Evolutionary conservation across 1,140 invertebrate species (phyloP), one percentile per base, ranked within the genome.

Genomic region (Tetramorium parvispinum): DNA sequence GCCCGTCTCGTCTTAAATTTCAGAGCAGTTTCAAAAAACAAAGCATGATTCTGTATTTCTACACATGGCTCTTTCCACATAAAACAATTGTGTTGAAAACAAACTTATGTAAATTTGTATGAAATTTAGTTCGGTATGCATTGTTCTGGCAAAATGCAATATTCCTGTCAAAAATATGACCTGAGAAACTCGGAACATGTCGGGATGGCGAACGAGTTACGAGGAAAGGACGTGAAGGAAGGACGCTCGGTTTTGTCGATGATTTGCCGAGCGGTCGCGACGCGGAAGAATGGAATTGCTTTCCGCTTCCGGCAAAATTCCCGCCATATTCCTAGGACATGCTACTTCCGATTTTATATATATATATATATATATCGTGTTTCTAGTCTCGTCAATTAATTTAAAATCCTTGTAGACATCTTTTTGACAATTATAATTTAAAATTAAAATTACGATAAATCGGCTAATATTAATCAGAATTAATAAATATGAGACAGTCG

Each of bases 231-330:
- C 8, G 61, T n/a, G 61, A 71, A 77, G 85, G 55, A 82, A 85
- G 55, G 57, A 76, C 76, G 70, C 78, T 82, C 51, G 87, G 83
- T 78, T 86, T 89, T 87, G 88, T 86, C 87, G 89, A 85, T 18
- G 81, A 88, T 87, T 90, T 82, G 68, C 82, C 65, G 87, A 89
- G 90, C 85, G 78, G 75, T 85, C 79, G 73, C 85, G 65, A 86
- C 76, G 86, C 88, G 91, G 90, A 92, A 89, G 87, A 89, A 87
- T 86, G 85, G 78, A 68, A 91, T 89, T 88, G 91, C 83, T 92
- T 93, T 89, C 87, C 88, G 88, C 73, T 91, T 92, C 91, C 87
- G 86, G 87, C 86, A 55, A 87, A 91, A 91, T 91, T 91, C 83
- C 78, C 82, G 66, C 70, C 90, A 91, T 92, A 92, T 91, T 92